A percentile compares a stretch with the other conserved stretches of the same genome.
Evolutionary conservation across 2,888 invertebrate genomes (phyloP).

Genomic region (Apodemia duryi): DNA sequence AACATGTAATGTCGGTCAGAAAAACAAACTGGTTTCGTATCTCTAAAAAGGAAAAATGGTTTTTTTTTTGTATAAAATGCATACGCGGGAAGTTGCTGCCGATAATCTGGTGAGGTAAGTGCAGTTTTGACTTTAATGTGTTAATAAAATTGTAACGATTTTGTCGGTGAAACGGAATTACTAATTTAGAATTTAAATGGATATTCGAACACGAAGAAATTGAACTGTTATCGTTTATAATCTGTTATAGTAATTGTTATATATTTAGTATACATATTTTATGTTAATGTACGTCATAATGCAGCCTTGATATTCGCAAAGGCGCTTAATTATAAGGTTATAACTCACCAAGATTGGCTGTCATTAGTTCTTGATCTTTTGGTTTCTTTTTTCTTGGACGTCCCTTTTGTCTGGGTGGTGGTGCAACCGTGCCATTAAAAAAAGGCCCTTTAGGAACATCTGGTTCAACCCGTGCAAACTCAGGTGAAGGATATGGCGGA

Average conservation of each 20-base stretch:
- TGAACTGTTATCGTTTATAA: slow-evolving; percentile 6
- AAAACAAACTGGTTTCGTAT: slow-evolving; percentile 73
- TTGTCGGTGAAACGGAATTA: slow-evolving; percentile 58
- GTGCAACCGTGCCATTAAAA: slow-evolving; percentile 76
- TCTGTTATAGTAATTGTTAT: slow-evolving; percentile 7
- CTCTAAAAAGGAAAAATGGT: slow-evolving; percentile 55
- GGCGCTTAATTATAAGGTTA: slow-evolving; percentile 19
- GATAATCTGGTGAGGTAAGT: slow-evolving; percentile 73
- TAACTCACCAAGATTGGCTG: slow-evolving; percentile 89
- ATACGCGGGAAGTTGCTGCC: slow-evolving; percentile 67
- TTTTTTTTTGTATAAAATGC: slow-evolving; percentile 44
- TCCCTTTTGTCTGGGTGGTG: slow-evolving; percentile 93
- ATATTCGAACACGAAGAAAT: not conserved
- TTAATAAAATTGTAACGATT: slow-evolving; percentile 76
- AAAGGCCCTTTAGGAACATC: slow-evolving; percentile 76
- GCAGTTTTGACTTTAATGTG: slow-evolving; percentile 78
- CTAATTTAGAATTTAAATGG: slow-evolving; percentile 12
- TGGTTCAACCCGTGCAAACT: slow-evolving; percentile 72
- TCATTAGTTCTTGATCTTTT: slow-evolving; percentile 92
- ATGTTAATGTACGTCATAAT: slow-evolving; percentile 8
- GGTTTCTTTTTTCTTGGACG: slow-evolving; percentile 95
- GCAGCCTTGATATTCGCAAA: slow-evolving; percentile 22
- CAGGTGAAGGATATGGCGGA: slow-evolving; percentile 79
- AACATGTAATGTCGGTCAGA: slow-evolving; percentile 50
- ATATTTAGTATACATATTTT: not conserved